Percentiles rank a stretch among this genome's conserved stretches.
phyloP scores from a whole-genome alignment of 2,797 vertebrate species.

The Onychomys torridus region DNA sequence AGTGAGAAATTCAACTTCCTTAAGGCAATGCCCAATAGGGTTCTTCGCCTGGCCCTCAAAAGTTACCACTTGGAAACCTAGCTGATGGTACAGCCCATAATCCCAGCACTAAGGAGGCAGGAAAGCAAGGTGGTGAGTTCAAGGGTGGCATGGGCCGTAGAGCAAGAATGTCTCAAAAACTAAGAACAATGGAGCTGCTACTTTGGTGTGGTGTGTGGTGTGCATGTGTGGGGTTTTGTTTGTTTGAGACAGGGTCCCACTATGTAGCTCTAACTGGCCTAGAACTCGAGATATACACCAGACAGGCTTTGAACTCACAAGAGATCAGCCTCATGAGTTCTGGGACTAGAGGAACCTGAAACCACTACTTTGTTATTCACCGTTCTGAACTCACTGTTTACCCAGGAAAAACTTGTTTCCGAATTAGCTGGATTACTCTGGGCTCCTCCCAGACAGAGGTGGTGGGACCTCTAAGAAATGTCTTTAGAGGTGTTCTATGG shows the following conservation, averaged over 20 bases:
- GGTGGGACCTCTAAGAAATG: background rate
- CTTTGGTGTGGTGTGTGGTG: background rate
- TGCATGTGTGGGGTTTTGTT: background rate
- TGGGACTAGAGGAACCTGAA: background rate
- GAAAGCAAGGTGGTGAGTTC: background rate
- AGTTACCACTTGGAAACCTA: background rate
- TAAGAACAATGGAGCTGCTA: background rate
- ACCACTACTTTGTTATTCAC: constrained; percentile 7
- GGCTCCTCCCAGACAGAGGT: background rate
- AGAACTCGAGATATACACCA: background rate
- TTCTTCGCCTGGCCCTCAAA: constrained; percentile 34
- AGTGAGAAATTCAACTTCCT: constrained; percentile 16
- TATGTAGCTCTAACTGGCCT: background rate
- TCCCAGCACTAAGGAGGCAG: background rate
- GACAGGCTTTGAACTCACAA: background rate
- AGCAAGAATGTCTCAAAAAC: background rate
- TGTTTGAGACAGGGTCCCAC: background rate
- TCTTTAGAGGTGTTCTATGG: background rate
- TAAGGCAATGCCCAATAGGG: background rate
- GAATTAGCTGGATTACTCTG: background rate
- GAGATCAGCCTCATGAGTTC: background rate
- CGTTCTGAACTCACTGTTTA: constrained; percentile 25
- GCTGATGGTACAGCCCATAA: background rate
- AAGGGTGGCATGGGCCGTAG: background rate
- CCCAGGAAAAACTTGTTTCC: background rate